Conservation (phyloP, 2,888 invertebrate species). For the Macrosoma leucophasiata region DNA sequence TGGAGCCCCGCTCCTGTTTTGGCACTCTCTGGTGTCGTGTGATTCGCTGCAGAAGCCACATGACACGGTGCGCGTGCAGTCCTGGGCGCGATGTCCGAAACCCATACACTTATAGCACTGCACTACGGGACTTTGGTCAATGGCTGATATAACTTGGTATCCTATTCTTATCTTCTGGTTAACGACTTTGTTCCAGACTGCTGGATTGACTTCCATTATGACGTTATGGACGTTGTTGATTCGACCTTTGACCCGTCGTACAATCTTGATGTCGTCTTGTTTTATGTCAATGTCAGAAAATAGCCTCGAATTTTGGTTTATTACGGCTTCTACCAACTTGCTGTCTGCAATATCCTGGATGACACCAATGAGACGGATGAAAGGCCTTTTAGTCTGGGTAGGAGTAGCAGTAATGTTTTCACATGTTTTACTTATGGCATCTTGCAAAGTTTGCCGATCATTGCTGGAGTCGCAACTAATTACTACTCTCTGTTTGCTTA, state of each 20-base stretch:
- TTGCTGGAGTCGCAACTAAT: slow-evolving; percentile 5
- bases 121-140: slow-evolving; percentile 11
- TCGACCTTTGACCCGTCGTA: neutral
- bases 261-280: neutral
- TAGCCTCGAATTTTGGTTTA: neutral
- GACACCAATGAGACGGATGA: neutral
- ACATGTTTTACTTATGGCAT: neutral
- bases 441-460: neutral
- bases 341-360: neutral
- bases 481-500: slow-evolving; percentile 2
- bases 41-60: slow-evolving; percentile 19
- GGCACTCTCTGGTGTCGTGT: slow-evolving; percentile 8
- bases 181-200: slow-evolving; percentile 1
- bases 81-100: slow-evolving; percentile 17
- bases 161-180: slow-evolving; percentile 9
- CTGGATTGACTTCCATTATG: slow-evolving; percentile 2
- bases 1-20: slow-evolving; percentile 1
- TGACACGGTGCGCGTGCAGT: neutral
- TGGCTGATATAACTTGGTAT: slow-evolving; percentile 11
- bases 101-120: slow-evolving; percentile 22
- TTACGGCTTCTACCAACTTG: neutral
- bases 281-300: neutral
- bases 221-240: slow-evolving; percentile 10
- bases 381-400: neutral
- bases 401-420: neutral